A percentile compares a stretch with the other conserved stretches of the same genome.
phyloP scores from a whole-genome alignment of 2,888 invertebrate genomes.

The Monoplex corrugatus region DNA sequence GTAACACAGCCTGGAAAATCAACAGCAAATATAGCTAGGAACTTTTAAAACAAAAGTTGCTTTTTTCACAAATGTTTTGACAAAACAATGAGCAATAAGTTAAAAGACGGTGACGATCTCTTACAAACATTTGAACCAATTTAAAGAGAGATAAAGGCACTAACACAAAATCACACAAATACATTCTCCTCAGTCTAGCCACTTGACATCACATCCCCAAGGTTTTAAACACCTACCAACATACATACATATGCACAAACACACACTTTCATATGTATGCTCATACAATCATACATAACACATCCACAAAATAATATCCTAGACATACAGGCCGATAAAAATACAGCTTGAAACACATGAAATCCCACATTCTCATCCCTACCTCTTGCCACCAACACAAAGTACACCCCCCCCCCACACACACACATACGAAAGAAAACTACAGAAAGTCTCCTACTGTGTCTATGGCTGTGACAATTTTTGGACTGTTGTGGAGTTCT shows the following conservation, averaged over 20 bases:
- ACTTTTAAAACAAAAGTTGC: neutral
- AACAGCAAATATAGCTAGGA: no score
- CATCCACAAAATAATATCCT: neutral
- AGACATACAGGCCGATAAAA: neutral
- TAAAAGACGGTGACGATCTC: no score
- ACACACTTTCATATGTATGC: neutral
- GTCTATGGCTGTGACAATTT: constrained; percentile 67
- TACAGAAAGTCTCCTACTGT: constrained; percentile 50
- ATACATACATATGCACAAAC: neutral
- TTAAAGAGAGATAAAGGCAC: no score
- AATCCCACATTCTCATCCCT: neutral
- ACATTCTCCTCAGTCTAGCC: no score
- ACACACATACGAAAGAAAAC: neutral
- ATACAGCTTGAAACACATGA: neutral
- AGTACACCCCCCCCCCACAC: neutral
- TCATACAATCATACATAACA: neutral
- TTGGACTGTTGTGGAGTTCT: constrained; percentile 55
- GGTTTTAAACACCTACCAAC: neutral
- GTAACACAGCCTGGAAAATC: constrained; percentile 65
- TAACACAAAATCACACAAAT: neutral
- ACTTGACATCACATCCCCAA: neutral
- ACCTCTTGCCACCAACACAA: neutral
- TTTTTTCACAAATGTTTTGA: no score
- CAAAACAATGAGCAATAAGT: no score
- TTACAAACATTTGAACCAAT: no score